These are phyloP conservation scores for Ricordea florida DNA, from an alignment of 92 coral and sea anemone genomes.

Conservation along the genomic window DNA sequence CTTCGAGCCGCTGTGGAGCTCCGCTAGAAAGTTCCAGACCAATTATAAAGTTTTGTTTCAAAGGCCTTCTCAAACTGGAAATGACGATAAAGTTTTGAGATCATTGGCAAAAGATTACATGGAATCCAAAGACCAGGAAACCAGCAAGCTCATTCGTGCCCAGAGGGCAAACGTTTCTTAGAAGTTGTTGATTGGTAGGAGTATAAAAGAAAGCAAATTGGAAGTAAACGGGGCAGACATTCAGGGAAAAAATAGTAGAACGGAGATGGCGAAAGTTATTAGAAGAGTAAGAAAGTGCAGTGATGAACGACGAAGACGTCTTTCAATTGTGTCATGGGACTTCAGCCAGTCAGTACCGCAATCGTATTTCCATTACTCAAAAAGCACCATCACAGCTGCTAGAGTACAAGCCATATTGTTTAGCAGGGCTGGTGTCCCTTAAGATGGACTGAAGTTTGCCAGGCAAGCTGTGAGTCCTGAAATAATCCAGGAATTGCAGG, in stretches of 20 bases:
- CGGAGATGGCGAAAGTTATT: conserved; percentile 23
- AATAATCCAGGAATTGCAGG: conserved; percentile 19
- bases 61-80: too few relatives aligned
- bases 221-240: conserved; percentile 23
- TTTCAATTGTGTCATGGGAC: conserved; percentile 45
- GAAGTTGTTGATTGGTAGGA: too few relatives aligned
- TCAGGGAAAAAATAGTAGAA: conserved; percentile 4
- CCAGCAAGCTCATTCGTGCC: too few relatives aligned
- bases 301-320: conserved; percentile 43
- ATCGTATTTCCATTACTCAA: conserved; percentile 31
- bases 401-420: conserved; percentile 47
- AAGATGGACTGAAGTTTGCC: conserved; percentile 10
- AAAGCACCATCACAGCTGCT: conserved; percentile 25
- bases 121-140: too few relatives aligned
- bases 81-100: neutral
- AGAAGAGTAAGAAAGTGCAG: neutral
- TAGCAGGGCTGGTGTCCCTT: conserved; percentile 41
- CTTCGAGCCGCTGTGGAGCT: too few relatives aligned
- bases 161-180: too few relatives aligned
- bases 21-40: too few relatives aligned
- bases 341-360: conserved; percentile 19
- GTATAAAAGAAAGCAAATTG: too few relatives aligned
- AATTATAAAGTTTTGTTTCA: too few relatives aligned
- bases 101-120: too few relatives aligned
- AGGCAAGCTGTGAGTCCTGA: conserved; percentile 42